Evolutionary conservation across 1,140 invertebrate species (phyloP).

Genomic region (Meloidogyne hapla): DNA sequence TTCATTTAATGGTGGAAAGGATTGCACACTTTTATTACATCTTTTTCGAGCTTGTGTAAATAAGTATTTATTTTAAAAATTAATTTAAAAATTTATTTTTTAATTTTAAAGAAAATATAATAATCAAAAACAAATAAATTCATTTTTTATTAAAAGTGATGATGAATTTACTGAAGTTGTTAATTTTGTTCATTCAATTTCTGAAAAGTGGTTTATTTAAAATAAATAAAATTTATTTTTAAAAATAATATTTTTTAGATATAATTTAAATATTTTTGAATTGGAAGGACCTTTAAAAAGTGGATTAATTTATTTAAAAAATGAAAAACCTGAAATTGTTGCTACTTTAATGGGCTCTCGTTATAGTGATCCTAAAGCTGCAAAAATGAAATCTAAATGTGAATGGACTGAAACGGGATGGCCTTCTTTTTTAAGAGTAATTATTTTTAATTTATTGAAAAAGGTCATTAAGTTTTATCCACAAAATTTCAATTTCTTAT

Average conservation of each 20-base stretch:
- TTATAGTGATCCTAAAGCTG: slow-evolving; percentile 42
- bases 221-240: slow-evolving; percentile 11
- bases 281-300: slow-evolving; percentile 32
- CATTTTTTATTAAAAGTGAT: slow-evolving; percentile 29
- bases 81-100: neutral
- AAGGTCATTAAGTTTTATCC: too few relatives aligned
- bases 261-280: slow-evolving; percentile 41
- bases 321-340: slow-evolving; percentile 39
- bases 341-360: slow-evolving; percentile 49
- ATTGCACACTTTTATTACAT: slow-evolving; percentile 70
- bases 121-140: slow-evolving; percentile 19
- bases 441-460: neutral
- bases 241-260: slow-evolving; percentile 21
- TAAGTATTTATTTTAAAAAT: slow-evolving; percentile 30
- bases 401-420: slow-evolving; percentile 50
- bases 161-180: slow-evolving; percentile 38
- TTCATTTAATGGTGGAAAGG: slow-evolving; percentile 95
- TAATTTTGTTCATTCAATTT: slow-evolving; percentile 32
- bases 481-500: too few relatives aligned
- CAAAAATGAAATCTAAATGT: slow-evolving; percentile 42
- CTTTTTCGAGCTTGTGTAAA: slow-evolving; percentile 39
- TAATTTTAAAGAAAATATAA: slow-evolving; percentile 35
- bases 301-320: slow-evolving; percentile 39
- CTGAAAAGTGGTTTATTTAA: slow-evolving; percentile 27
- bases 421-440: slow-evolving; percentile 48